Conservation (phyloP, 2,797 vertebrate genomes). For the Pachyuromys duprasi region DNA sequence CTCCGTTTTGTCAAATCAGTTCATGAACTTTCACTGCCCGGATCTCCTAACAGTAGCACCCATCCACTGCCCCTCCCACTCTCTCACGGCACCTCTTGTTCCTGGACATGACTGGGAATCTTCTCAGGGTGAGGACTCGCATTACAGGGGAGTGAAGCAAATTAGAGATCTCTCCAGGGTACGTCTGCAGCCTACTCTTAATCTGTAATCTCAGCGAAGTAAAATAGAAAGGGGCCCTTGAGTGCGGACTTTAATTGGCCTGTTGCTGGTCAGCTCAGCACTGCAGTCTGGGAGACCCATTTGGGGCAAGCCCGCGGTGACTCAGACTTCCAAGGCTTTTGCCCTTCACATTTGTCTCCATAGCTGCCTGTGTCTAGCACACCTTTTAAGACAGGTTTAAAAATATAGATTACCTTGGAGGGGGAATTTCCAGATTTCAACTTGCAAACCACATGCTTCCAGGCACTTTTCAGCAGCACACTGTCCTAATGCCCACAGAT, state of each 20-base stretch:
- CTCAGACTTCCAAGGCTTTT: neutral
- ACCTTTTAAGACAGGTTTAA: neutral
- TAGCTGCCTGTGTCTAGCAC: too few species aligned
- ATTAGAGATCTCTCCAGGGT: neutral
- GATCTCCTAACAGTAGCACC: neutral
- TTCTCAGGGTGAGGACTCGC: neutral
- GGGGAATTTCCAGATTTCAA: neutral
- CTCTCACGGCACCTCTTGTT: neutral
- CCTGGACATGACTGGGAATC: neutral
- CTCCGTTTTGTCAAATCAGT: neutral
- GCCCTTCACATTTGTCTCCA: neutral
- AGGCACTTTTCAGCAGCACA: neutral
- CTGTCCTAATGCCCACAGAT: neutral
- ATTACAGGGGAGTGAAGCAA: accelerated
- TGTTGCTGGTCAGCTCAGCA: accelerated
- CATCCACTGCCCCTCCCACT: too few species aligned
- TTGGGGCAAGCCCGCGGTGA: neutral
- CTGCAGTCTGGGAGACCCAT: too few species aligned
- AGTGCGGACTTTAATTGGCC: neutral
- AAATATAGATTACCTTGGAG: neutral
- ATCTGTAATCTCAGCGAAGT: neutral
- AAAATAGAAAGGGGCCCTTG: neutral
- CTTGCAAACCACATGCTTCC: neutral
- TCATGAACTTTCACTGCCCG: neutral
- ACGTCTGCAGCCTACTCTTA: neutral